A percentile compares a stretch with the other conserved stretches of the same genome.
These are phyloP conservation scores for Tenrec ecaudatus DNA, from an alignment of 2,113 vertebrate genomes.

Conservation along the genomic window DNA sequence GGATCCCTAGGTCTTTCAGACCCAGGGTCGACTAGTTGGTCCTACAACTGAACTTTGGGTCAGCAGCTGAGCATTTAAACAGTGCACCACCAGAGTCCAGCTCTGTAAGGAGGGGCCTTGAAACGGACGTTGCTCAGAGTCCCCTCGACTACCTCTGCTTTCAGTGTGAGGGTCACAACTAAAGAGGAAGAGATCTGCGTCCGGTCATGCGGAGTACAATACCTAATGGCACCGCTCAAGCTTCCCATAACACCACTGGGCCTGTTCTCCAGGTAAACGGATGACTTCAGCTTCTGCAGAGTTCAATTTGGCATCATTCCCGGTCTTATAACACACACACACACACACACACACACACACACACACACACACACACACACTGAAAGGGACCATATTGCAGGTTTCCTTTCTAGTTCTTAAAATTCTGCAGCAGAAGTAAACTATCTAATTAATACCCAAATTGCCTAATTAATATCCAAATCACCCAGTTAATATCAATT, in stretches of 20 bases:
- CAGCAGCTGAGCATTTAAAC: background rate
- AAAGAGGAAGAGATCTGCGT: background rate
- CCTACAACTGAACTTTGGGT: background rate
- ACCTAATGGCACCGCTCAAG: background rate
- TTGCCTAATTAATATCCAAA: background rate
- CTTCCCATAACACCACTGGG: background rate
- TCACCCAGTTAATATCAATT: conserved; percentile 64
- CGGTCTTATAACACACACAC: background rate
- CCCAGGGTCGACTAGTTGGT: background rate
- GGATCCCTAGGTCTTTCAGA: background rate
- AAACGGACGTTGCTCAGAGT: background rate
- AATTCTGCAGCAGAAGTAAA: conserved; percentile 70
- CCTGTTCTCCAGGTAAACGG: background rate
- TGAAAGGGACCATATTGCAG: background rate
- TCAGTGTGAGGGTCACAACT: background rate
- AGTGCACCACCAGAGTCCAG: background rate
- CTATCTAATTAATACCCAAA: conserved; percentile 64
- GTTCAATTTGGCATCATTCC: conserved; percentile 20
- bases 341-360: background rate
- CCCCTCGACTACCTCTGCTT: background rate
- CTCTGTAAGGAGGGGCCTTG: background rate
- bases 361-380: background rate
- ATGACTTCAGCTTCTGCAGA: conserved; percentile 1
- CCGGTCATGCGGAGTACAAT: background rate
- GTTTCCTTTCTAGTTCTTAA: conserved; percentile 61